Evolutionary conservation across 2,888 invertebrate species (phyloP), one percentile per base, ranked within the genome.

Genomic region (Thalpophila matura): DNA sequence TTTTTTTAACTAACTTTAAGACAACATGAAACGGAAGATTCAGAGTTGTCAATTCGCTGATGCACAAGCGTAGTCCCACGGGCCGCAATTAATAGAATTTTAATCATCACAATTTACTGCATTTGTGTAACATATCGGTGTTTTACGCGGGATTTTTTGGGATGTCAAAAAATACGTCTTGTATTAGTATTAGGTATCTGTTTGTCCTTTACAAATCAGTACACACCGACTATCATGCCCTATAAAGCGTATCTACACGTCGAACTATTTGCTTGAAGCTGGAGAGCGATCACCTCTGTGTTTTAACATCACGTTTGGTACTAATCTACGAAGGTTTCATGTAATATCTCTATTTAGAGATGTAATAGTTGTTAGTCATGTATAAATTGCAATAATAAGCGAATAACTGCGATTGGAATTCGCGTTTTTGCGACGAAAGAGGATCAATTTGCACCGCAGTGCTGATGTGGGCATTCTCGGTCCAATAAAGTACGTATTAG

Each of bases 211-310:
- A 61, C 42, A 43, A 46, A 80, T 74, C 74, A 77, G 53, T 74
- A 73, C 47, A 54, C 60, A 64, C 53, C 35, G 46, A 45, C 40
- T 55, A 47, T 45, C 51, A 59, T 53, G 56, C 66, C 55, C 53
- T 74, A 43, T 37, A 67, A 80, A 80, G 78, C 78, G 43, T 74
- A 74, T 78, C 70, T 80, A 80, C 70, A 80, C 67, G 54, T 37
- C 53, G 67, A 73, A 55, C 62, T 63, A 53, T 57, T 31, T 47
- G 53, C 55, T 22, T 42, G 43, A 78, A 74, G 80, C 77, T 47
- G 33, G 24, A 71, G 47, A 65, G 51, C 65, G 65, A 66, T 50
- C 57, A 64, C 60, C 74, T 40, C 57, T 80, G 50, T 37, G 47
- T 35, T 6, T 38, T 35, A 53, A 50, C 27, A 64, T 59, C 51